Conservation (phyloP, 1,140 invertebrate species). For the Drosophila carrolli region DNA sequence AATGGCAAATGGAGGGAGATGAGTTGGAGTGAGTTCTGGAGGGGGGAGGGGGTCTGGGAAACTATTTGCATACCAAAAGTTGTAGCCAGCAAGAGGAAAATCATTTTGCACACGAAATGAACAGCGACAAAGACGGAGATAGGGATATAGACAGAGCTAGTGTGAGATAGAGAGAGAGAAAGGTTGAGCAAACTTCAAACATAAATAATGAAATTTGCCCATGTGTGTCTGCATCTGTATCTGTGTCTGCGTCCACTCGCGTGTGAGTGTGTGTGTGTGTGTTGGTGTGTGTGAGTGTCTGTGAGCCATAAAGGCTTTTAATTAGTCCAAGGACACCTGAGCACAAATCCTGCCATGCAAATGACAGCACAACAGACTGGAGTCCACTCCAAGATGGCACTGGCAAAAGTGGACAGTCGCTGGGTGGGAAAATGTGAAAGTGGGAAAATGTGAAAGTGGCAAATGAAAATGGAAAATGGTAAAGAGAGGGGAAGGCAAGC, state of each 20-base stretch:
- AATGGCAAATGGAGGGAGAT: not conserved
- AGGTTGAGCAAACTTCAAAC: conserved; percentile 56
- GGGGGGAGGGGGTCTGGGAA: not conserved
- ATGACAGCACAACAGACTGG: conserved; percentile 41
- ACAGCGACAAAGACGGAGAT: conserved; percentile 45
- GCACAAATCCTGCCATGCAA: conserved; percentile 41
- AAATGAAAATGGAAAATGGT: not conserved
- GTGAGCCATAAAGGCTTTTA: conserved; percentile 61
- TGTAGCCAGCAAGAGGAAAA: conserved; percentile 54
- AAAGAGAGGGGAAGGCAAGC: not conserved
- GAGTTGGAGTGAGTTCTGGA: not conserved
- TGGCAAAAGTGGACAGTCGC: conserved; percentile 25
- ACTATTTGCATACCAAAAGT: conserved; percentile 77
- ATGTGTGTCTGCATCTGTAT: conserved; percentile 27
- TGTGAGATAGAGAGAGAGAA: not conserved
- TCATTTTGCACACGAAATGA: conserved; percentile 74
- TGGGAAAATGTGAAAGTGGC: conserved; percentile 1
- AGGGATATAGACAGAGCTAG: not conserved
- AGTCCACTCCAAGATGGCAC: conserved; percentile 35
- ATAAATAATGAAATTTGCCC: conserved; percentile 70
- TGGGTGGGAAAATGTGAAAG: conserved; percentile 5
- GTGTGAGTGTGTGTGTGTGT: not conserved
- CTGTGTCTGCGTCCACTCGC: conserved; percentile 1
- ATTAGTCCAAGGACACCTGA: conserved; percentile 77
- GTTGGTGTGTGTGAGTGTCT: conserved; percentile 10